Percentiles rank a stretch among this genome's conserved stretches.
Conservation (phyloP, 2,888 invertebrate species). For the Stegophylla sp. region DNA sequence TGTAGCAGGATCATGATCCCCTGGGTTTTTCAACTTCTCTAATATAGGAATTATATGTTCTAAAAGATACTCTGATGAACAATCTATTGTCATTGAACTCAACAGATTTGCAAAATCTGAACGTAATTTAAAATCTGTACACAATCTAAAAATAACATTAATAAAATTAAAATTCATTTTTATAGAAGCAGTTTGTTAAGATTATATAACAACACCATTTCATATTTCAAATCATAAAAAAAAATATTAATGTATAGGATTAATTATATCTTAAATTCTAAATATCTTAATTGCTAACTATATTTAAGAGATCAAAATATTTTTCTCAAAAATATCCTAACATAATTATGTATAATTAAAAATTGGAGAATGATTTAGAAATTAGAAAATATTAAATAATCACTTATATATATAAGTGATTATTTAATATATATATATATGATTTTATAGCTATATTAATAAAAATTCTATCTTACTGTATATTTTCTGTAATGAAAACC, state of each 20-base stretch:
- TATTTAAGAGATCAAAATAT: no score
- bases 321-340: no score
- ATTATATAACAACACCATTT: slow-evolving; percentile 9
- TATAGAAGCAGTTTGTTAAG: slow-evolving; percentile 61
- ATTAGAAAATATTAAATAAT: no score
- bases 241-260: no score
- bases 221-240: no score
- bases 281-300: no score
- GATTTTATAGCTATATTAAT: background rate
- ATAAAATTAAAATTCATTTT: background rate
- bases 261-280: no score
- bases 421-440: no score
- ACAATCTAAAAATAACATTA: slow-evolving; percentile 15
- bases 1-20: slow-evolving; percentile 49
- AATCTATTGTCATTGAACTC: slow-evolving; percentile 79
- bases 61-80: slow-evolving; percentile 77
- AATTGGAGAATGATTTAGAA: no score
- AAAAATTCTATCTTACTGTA: slow-evolving; percentile 65
- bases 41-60: slow-evolving; percentile 72
- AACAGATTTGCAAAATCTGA: slow-evolving; percentile 74
- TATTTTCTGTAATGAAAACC: slow-evolving; percentile 72
- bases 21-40: slow-evolving; percentile 66
- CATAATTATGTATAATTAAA: no score
- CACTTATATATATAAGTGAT: no score
- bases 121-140: slow-evolving; percentile 69